Percentiles rank a stretch among this genome's conserved stretches.
Evolutionary conservation across 1,140 invertebrate species (phyloP).

Genomic region (Pseudomyrmex flavicornis): DNA sequence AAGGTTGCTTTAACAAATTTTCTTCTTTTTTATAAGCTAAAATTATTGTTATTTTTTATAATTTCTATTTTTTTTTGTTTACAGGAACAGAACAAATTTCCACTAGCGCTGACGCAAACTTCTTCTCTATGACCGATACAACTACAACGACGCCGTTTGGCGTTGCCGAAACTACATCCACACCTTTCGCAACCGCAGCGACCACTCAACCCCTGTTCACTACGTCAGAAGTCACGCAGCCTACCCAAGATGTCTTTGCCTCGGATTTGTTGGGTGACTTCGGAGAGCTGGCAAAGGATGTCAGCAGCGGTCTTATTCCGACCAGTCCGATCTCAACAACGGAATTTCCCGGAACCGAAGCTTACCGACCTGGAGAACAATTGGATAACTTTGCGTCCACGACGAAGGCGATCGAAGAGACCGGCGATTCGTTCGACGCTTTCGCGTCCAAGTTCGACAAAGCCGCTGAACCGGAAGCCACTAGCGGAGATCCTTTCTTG

Average conservation of each 20-base stretch:
- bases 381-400: constrained; percentile 78
- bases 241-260: constrained; percentile 61
- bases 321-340: constrained; percentile 74
- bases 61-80: neutral
- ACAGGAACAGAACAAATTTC: constrained; percentile 71
- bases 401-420: constrained; percentile 81
- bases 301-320: constrained; percentile 43
- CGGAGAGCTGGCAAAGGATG: constrained; percentile 51
- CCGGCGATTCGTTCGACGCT: constrained; percentile 90
- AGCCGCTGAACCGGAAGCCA: constrained; percentile 85
- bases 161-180: neutral
- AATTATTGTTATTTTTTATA: too few species aligned
- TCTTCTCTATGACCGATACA: constrained; percentile 64
- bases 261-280: constrained; percentile 79
- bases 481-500: constrained; percentile 84
- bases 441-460: constrained; percentile 95
- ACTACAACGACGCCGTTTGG: constrained; percentile 46
- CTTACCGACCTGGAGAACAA: constrained; percentile 70
- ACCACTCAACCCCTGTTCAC: constrained; percentile 22
- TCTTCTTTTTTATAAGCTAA: neutral
- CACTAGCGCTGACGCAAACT: constrained; percentile 63
- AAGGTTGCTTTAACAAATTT: constrained; percentile 19
- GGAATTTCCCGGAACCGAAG: constrained; percentile 76
- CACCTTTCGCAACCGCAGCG: constrained; percentile 17
- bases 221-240: constrained; percentile 30